Percentiles rank a stretch among this genome's conserved stretches.
These are phyloP conservation scores for Fulmarus glacialis DNA, from an alignment of 2,113 vertebrate species.

Conservation along the genomic window DNA sequence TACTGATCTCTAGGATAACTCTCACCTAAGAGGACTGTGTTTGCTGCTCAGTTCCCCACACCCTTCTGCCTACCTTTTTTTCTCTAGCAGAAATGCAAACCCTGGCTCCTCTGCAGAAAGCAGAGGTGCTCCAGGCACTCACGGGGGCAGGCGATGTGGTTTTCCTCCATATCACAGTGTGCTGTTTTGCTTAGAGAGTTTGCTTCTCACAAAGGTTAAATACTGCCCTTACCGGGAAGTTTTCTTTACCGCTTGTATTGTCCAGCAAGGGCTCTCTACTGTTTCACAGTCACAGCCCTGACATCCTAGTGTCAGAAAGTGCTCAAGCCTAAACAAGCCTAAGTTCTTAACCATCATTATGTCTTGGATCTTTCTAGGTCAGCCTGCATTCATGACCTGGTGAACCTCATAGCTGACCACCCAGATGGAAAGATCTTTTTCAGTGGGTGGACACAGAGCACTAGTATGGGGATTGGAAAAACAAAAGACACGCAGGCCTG, in stretches of 20 bases:
- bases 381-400: background rate
- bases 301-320: background rate
- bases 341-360: background rate
- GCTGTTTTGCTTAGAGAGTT: background rate
- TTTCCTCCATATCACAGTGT: background rate
- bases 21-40: background rate
- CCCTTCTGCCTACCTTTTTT: background rate
- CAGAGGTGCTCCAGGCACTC: background rate
- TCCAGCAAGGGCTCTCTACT: background rate
- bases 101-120: background rate
- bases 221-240: background rate
- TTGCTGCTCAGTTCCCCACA: background rate
- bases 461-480: background rate
- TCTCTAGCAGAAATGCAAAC: background rate
- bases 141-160: background rate
- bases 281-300: background rate
- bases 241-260: background rate
- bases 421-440: background rate
- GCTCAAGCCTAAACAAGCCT: background rate
- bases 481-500: background rate
- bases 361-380: background rate
- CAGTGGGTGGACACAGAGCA: background rate
- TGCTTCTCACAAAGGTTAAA: background rate
- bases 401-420: background rate
- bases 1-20: background rate